A percentile compares a stretch with the other conserved stretches of the same genome.
Conservation (phyloP, 1,140 invertebrate species). For the Trichonephila clavipes region DNA sequence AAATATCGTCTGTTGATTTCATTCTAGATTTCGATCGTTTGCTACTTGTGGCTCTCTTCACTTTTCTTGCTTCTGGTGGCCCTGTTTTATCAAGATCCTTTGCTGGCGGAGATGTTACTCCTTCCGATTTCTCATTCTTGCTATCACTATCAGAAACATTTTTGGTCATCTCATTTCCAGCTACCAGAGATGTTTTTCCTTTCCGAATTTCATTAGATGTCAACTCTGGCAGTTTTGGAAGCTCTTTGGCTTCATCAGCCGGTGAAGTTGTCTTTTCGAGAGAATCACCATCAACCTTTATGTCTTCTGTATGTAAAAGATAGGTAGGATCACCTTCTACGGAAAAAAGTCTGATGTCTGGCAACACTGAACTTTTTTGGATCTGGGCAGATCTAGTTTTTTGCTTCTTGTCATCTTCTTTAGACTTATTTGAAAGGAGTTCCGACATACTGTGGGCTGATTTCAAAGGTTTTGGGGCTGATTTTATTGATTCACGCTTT, state of each 20-base stretch:
- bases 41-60: background rate
- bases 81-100: background rate
- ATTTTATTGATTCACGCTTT: background rate
- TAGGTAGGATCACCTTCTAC: slow-evolving; percentile 37
- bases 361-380: slow-evolving; percentile 26
- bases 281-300: background rate
- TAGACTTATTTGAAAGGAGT: background rate
- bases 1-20: background rate
- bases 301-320: background rate
- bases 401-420: background rate
- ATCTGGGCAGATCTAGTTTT: slow-evolving; percentile 41
- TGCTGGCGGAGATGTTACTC: background rate
- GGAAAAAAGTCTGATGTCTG: slow-evolving; percentile 44
- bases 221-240: background rate
- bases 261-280: background rate
- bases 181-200: background rate
- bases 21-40: background rate
- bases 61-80: background rate
- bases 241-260: background rate
- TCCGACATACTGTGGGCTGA: slow-evolving; percentile 12
- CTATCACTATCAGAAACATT: background rate
- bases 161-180: background rate
- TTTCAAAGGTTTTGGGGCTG: background rate
- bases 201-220: background rate
- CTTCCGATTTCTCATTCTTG: background rate